phyloP scores from a whole-genome alignment of 2,888 invertebrate species.

The Scaptomyza tumidula region DNA sequence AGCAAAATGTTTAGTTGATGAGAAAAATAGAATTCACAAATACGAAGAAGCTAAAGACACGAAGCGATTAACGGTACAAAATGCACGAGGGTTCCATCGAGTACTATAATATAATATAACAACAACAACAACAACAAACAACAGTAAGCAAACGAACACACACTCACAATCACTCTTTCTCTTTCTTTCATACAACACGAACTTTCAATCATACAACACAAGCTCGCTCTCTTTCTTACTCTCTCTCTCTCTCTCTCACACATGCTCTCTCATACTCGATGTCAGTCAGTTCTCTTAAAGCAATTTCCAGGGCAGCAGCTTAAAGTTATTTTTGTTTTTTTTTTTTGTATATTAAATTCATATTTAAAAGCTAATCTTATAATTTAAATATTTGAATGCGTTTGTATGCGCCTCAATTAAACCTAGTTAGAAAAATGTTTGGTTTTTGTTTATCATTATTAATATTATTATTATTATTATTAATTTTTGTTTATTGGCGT shows the following conservation, averaged over 20 bases:
- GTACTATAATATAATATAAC: too few relatives aligned
- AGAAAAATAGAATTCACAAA: background rate
- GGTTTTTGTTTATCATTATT: constrained; percentile 1
- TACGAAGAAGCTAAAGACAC: constrained; percentile 7
- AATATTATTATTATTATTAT: constrained; percentile 8
- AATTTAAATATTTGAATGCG: constrained; percentile 12
- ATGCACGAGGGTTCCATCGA: constrained; percentile 2
- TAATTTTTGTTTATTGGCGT: background rate
- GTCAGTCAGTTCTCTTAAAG: constrained; percentile 15
- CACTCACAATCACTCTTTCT: background rate
- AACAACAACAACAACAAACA: background rate
- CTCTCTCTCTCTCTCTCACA: background rate
- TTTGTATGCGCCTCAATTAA: constrained; percentile 12
- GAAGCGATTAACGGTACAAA: constrained; percentile 7
- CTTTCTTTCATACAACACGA: background rate
- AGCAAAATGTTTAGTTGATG: constrained; percentile 7
- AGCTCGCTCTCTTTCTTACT: background rate
- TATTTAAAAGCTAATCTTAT: constrained; percentile 15
- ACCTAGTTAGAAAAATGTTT: constrained; percentile 14
- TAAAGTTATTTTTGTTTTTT: constrained; percentile 13
- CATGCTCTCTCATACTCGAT: background rate
- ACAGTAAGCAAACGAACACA: background rate
- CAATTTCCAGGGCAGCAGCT: constrained; percentile 40
- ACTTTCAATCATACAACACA: too few relatives aligned
- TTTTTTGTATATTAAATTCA: background rate